phyloP scores from a whole-genome alignment of 2,797 vertebrate species.

The Syncerus caffer region DNA sequence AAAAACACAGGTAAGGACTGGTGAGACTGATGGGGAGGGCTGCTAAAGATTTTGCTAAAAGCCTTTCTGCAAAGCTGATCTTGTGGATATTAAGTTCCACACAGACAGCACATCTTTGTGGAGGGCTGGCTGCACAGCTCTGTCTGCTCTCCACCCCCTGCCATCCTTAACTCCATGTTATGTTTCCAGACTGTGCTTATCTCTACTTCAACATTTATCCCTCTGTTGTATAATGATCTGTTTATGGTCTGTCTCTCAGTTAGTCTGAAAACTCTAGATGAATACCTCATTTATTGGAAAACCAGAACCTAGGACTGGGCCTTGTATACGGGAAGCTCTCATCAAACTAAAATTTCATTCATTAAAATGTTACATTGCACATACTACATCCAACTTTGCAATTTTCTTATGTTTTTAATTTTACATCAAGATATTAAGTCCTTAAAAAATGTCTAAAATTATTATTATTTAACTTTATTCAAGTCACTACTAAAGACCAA shows the following conservation, averaged over 20 bases:
- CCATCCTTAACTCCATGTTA: background rate
- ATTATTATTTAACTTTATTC: background rate
- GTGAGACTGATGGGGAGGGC: background rate
- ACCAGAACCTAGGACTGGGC: background rate
- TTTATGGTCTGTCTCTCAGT: background rate
- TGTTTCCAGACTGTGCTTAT: background rate
- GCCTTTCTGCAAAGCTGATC: background rate
- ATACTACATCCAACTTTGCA: background rate
- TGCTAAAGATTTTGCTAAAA: background rate
- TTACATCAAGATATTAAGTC: background rate
- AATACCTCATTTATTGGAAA: background rate
- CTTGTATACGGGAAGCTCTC: background rate
- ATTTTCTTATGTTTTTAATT: background rate
- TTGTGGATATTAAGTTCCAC: background rate
- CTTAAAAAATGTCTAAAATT: background rate
- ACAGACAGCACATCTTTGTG: background rate
- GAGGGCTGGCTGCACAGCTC: background rate
- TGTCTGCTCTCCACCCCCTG: accelerated
- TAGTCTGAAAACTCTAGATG: background rate
- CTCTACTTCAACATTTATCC: background rate
- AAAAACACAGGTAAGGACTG: background rate
- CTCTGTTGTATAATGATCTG: background rate
- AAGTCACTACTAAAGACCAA: background rate
- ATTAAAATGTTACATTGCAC: background rate
- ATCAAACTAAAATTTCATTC: background rate